Base-by-base conservation (phyloP, 2,888 invertebrate species). In the Sericinus montela region DNA sequence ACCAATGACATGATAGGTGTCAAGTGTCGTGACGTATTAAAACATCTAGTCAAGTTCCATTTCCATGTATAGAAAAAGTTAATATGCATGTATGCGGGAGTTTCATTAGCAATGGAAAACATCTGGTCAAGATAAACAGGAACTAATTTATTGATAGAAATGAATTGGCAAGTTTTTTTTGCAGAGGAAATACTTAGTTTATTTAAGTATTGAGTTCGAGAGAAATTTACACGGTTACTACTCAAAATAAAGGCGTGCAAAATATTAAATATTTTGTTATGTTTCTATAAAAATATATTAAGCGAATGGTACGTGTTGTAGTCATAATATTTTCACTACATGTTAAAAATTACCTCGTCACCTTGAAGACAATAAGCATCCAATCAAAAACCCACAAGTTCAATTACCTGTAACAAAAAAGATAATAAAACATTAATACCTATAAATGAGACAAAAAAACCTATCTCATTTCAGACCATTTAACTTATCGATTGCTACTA, bases 361-460 rank as follows among this genome's bases (percentile, higher is more conserved):
- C 43, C 34, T 42, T 28, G 30, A 43, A 45, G 48, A 48, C 41
- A 40, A 39, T 46, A 51, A 16, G 36, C 51, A 16, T 16, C 39
- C 1, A 15, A 1, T 25, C 6, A 19, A 66, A 64, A 72, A 60
- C 69, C 67, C 63, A 55, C n/a, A 23, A 57, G 73, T 65, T 78
- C 78, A 75, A 64, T 78, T 80, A 80, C 80, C 80, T 80, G 77
- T 45, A 78, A 80, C 69, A 75, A 75, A 74, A 70, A 67, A 58
- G 51, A 49, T 57, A 15, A 57, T 72, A 63, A 67, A 65, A 63
- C 54, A 52, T 62, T 60, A 63, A 60, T 67, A 58, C 47, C 23
- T n/a, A 32, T 32, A 11, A 53, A 48, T 46, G 45, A 36, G 13
- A 56, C 46, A 58, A 59, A 45, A 48, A 28, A 37, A 15, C 11